Conservation (phyloP, 1,140 invertebrate species). For the Pseudomyrmex dendroicus region DNA sequence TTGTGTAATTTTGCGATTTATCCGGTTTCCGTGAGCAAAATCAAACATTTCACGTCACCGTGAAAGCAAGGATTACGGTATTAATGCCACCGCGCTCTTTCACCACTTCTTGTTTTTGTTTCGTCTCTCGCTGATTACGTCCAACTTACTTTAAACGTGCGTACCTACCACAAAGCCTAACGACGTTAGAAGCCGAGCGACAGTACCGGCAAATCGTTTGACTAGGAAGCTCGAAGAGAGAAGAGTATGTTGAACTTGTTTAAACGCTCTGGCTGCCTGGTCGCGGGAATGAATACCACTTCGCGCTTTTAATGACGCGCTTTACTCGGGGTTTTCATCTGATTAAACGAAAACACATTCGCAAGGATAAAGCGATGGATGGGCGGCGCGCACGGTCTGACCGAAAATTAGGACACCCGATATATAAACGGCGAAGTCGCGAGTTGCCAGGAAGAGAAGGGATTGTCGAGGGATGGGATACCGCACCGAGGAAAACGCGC, state of each 20-base stretch:
- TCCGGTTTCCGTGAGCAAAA: background rate
- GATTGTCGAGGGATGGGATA: constrained; percentile 4
- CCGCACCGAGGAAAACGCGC: constrained; percentile 28
- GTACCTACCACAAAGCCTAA: constrained; percentile 38
- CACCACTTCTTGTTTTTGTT: background rate
- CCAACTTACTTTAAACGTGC: background rate
- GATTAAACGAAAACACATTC: constrained; percentile 75
- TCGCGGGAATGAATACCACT: constrained; percentile 66
- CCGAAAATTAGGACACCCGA: constrained; percentile 74
- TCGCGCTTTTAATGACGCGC: constrained; percentile 70
- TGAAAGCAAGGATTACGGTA: background rate
- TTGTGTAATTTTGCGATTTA: constrained; percentile 20
- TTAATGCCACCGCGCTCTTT: background rate
- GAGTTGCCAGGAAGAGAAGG: constrained; percentile 23
- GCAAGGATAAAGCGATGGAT: constrained; percentile 46
- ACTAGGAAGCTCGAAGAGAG: constrained; percentile 51
- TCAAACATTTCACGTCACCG: constrained; percentile 19
- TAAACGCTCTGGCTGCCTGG: constrained; percentile 23
- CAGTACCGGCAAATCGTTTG: constrained; percentile 61
- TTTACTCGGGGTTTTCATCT: constrained; percentile 68
- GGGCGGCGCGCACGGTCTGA: constrained; percentile 3
- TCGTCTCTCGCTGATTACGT: background rate
- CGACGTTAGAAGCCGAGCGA: constrained; percentile 60
- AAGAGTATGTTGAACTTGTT: constrained; percentile 38
- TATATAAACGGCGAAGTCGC: constrained; percentile 63